Percentiles rank a stretch among this genome's conserved stretches.
Evolutionary conservation across 2,888 invertebrate species (phyloP).

Genomic region (Parnassius glacialis): DNA sequence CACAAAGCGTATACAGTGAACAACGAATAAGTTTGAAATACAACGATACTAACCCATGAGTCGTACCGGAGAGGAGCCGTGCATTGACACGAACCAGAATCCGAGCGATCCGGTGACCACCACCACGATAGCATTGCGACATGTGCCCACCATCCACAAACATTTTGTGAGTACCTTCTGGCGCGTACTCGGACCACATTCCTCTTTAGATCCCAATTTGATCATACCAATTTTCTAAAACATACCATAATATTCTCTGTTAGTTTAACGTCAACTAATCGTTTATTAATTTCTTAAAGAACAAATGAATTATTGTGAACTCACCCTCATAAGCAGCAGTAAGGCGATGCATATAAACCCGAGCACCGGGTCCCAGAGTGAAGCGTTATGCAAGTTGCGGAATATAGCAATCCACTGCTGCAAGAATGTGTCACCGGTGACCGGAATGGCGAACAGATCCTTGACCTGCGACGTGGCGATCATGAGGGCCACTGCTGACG

Average conservation of each 20-base stretch:
- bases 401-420: conserved; percentile 89
- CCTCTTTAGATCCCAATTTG: conserved; percentile 80
- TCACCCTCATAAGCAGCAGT: conserved; percentile 88
- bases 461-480: conserved; percentile 94
- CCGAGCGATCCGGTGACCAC: conserved; percentile 86
- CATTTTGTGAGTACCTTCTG: conserved; percentile 83
- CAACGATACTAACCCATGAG: conserved; percentile 81
- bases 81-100: conserved; percentile 79
- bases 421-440: conserved; percentile 87
- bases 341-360: conserved; percentile 88
- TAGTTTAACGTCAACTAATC: neutral
- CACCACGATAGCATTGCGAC: conserved; percentile 92
- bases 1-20: neutral
- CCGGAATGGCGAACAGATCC: conserved; percentile 87
- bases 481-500: conserved; percentile 93
- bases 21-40: neutral
- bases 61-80: conserved; percentile 81
- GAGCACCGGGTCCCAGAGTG: conserved; percentile 87
- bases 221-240: conserved; percentile 83
- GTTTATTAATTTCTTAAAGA: neutral
- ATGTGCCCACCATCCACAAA: conserved; percentile 89
- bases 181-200: conserved; percentile 73
- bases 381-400: conserved; percentile 83
- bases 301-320: conserved; percentile 31
- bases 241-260: neutral